A percentile compares a stretch with the other conserved stretches of the same genome.
Conservation (phyloP, 2,888 invertebrate species). For the Buathra laborator region DNA sequence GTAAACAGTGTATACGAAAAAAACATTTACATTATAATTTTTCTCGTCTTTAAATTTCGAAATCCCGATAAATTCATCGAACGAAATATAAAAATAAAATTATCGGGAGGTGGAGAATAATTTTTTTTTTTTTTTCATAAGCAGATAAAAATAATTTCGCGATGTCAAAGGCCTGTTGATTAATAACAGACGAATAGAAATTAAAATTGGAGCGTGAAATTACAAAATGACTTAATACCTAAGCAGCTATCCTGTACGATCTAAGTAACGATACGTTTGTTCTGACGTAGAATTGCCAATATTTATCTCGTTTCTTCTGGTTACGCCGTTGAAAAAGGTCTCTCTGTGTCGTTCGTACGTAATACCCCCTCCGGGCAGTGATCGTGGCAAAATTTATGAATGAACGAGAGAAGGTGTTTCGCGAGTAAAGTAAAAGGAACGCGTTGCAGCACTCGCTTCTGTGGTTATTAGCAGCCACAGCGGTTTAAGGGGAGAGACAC, state of each 20-base stretch:
- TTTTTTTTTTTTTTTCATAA: not conserved
- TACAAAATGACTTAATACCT: not conserved
- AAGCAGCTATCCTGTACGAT: not conserved
- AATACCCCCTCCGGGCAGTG: constrained; percentile 19
- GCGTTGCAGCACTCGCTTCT: constrained; percentile 14
- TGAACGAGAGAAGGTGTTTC: constrained; percentile 72
- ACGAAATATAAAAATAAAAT: not conserved
- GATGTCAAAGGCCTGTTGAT: not conserved
- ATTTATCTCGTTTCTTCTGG: not conserved
- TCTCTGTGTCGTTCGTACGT: constrained; percentile 34
- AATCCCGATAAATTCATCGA: not conserved
- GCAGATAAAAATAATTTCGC: not conserved
- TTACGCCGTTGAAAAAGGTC: not conserved
- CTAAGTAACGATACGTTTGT: too few relatives aligned
- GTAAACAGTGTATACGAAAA: not conserved
- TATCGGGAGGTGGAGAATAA: not conserved
- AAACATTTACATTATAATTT: not conserved
- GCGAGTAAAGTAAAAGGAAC: constrained; percentile 47
- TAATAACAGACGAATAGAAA: not conserved
- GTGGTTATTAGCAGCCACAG: constrained; percentile 19
- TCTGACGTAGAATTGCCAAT: too few relatives aligned
- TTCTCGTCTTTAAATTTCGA: not conserved
- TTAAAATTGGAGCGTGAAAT: not conserved
- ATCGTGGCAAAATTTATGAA: constrained; percentile 72
- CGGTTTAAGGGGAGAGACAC: not conserved